Conservation (phyloP, 1,140 invertebrate genomes). For the Drosophila triauraria region DNA sequence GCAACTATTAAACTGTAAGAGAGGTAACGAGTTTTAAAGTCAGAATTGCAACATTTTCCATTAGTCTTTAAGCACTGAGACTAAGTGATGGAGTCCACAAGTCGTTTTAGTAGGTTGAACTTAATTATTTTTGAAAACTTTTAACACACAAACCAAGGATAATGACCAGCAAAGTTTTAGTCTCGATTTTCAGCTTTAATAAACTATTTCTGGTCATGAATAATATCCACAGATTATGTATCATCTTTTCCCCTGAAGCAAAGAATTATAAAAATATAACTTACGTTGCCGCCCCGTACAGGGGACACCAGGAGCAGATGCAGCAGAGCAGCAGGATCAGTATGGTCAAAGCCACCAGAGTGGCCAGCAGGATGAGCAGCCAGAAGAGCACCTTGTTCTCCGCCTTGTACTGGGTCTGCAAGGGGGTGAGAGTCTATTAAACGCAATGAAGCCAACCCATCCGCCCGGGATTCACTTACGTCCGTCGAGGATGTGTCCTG, state of each 20-base stretch:
- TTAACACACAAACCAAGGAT: background rate
- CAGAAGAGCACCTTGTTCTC: constrained; percentile 91
- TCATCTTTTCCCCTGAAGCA: background rate
- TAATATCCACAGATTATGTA: constrained; percentile 1
- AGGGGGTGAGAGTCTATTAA: constrained; percentile 77
- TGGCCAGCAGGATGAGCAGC: constrained; percentile 90
- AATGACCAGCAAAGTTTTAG: background rate
- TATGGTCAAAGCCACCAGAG: constrained; percentile 90
- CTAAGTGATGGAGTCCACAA: constrained; percentile 57
- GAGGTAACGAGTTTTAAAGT: constrained; percentile 10
- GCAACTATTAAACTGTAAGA: constrained; percentile 2
- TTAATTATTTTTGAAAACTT: background rate
- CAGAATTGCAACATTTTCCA: constrained; percentile 14
- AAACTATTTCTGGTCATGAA: background rate
- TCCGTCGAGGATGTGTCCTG: constrained; percentile 65
- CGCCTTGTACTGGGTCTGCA: constrained; percentile 89
- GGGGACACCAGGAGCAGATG: constrained; percentile 92
- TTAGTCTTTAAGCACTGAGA: constrained; percentile 26
- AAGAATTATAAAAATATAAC: constrained; percentile 25
- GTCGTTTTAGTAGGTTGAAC: constrained; percentile 6
- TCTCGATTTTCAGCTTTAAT: background rate
- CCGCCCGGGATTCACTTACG: constrained; percentile 54
- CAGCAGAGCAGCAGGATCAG: constrained; percentile 91
- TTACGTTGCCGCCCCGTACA: constrained; percentile 91
- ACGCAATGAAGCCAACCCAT: constrained; percentile 21